Evolutionary conservation across 2,113 vertebrate species (phyloP).

Genomic region (Pardalotus punctatus): DNA sequence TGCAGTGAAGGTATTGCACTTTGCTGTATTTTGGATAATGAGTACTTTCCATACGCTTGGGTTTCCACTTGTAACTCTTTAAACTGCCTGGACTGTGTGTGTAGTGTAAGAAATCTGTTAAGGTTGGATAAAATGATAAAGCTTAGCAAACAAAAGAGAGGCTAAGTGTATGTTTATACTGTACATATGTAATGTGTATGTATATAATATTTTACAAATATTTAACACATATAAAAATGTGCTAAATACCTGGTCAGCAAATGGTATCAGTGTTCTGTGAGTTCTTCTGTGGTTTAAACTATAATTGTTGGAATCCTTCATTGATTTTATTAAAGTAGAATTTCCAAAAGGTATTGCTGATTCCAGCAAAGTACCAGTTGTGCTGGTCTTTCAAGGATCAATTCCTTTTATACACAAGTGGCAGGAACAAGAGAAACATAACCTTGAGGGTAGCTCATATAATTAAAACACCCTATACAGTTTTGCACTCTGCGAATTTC

Average conservation of each 20-base stretch:
- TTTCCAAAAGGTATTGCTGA: neutral
- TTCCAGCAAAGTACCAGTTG: neutral
- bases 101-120: neutral
- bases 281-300: neutral
- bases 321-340: neutral
- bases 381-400: neutral
- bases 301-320: neutral
- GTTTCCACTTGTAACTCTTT: neutral
- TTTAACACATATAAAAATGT: neutral
- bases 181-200: accelerated
- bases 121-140: neutral
- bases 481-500: neutral
- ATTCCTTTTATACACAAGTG: neutral
- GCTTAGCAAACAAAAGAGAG: neutral
- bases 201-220: neutral
- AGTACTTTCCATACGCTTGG: neutral
- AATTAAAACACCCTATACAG: neutral
- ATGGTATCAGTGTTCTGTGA: neutral
- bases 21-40: neutral
- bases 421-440: neutral
- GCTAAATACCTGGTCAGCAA: neutral
- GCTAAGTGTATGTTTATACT: neutral
- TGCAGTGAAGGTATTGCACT: neutral
- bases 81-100: neutral
- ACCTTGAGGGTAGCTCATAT: neutral